Base-by-base conservation (phyloP, 2,113 vertebrate species). In the Calidris pygmaea region DNA sequence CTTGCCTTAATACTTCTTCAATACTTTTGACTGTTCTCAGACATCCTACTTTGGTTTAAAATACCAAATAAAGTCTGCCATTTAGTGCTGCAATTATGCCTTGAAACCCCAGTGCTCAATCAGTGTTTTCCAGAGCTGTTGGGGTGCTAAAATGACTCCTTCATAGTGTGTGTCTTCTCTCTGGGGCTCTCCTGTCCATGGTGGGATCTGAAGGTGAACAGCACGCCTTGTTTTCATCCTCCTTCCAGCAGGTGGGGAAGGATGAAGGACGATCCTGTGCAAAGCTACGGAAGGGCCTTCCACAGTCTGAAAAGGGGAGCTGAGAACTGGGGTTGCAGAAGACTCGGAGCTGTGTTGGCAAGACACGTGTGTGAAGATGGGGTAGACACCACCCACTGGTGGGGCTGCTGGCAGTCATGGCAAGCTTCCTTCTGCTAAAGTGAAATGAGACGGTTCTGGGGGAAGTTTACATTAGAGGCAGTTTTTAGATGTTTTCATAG, bases 11-110 rank as follows among this genome's bases (percentile, higher is more conserved):
- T 84, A 30, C 73, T 87, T 68, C 55, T 82, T 65, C 55, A 43
- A 4, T 73, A 50, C 32, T 90, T 92, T 37, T 67, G 55, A 26
- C 70, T 88, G 55, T 86, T 93, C 80, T 95, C 76, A 74, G 76
- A 21, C 1, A 0, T 70, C 47, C 73, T 80, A 15, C 59, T 96
- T 89, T 30, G 41, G 41, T 84, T 86, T 63, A 53, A 93, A 94
- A 86, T 35, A 74, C 52, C 59, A 55, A 50, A 76, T 60, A 56
- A 77, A n/a, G 9, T 26, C 75, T 86, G 48, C 41, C 22, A 17
- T 75, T 80, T 62, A 23, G 23, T 85, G 50, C 85, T 88, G 50
- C 48, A 15, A 19, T 73, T 65, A 14, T 9, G 14, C 83, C 59
- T 76, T 71, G 67, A 76, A 70, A 77, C 26, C 77, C 21, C 41